phyloP scores from a whole-genome alignment of 2,888 invertebrate species.

The Pinctada fucata region DNA sequence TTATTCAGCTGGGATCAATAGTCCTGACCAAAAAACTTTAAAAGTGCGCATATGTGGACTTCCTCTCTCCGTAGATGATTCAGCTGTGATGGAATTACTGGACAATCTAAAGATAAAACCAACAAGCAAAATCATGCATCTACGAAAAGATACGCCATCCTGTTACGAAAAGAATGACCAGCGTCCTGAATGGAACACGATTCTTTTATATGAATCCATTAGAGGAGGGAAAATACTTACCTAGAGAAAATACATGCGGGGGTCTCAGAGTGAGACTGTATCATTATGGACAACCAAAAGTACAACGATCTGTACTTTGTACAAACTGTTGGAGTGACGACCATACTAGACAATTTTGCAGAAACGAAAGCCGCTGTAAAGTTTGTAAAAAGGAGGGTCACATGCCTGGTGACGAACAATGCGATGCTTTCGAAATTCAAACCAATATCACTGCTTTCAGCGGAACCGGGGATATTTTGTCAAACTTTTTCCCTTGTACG shows the following conservation, averaged over 20 bases:
- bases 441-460: background rate
- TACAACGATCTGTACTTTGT: background rate
- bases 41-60: too few species aligned
- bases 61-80: too few species aligned
- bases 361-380: constrained; percentile 6
- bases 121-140: too few species aligned
- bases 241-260: background rate
- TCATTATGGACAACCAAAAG: background rate
- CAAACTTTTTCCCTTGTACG: background rate
- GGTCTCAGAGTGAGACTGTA: background rate
- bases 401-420: background rate
- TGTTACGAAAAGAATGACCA: constrained; percentile 2
- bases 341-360: background rate
- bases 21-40: too few species aligned
- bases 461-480: background rate
- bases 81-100: too few species aligned
- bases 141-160: constrained; percentile 1
- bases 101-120: too few species aligned
- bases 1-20: too few species aligned
- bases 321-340: too few species aligned
- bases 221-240: background rate
- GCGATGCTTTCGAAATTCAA: background rate
- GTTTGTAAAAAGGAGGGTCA: constrained; percentile 2
- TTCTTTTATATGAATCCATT: background rate
- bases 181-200: constrained; percentile 5